Percentiles rank a stretch among this genome's conserved stretches.
Conservation (phyloP, 2,888 invertebrate genomes). For the Cephus pulcher region DNA sequence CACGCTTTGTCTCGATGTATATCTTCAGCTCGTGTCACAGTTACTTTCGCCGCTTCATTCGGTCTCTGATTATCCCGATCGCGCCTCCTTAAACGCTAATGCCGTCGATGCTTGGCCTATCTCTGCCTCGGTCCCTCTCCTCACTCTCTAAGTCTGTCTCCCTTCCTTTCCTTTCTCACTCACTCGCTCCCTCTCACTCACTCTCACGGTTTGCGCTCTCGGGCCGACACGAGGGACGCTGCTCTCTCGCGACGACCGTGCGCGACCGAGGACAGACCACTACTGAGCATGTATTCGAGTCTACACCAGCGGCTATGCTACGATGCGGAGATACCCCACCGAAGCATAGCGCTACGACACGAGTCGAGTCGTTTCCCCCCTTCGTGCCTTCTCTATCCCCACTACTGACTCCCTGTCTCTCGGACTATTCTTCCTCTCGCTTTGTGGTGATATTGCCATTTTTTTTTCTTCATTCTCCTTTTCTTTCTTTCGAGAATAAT, state of each 20-base stretch:
- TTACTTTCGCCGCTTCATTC: not conserved
- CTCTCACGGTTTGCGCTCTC: not conserved
- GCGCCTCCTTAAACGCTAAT: not conserved
- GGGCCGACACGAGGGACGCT: not conserved
- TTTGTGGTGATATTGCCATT: not conserved
- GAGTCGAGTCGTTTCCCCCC: slow-evolving; percentile 46
- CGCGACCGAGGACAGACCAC: slow-evolving; percentile 51
- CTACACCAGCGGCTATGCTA: slow-evolving; percentile 15
- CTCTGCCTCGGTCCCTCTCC: not conserved
- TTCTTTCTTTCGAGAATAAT: not conserved
- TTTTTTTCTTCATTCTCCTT: not conserved
- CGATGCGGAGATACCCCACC: slow-evolving; percentile 9
- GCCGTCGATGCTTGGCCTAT: not conserved
- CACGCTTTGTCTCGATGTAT: not conserved
- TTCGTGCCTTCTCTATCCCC: slow-evolving; percentile 26
- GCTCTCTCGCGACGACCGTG: slow-evolving; percentile 18
- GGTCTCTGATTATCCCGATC: not conserved
- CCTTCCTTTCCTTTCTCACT: not conserved
- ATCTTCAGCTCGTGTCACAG: not conserved
- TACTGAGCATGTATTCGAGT: slow-evolving; percentile 44
- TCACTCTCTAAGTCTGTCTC: not conserved
- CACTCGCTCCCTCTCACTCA: not conserved
- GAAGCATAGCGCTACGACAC: slow-evolving; percentile 45
- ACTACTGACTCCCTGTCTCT: not conserved
- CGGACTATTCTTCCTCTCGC: not conserved